These are phyloP conservation scores for Leucopsar rothschildi DNA, from an alignment of 2,113 vertebrate species.

Conservation along the genomic window DNA sequence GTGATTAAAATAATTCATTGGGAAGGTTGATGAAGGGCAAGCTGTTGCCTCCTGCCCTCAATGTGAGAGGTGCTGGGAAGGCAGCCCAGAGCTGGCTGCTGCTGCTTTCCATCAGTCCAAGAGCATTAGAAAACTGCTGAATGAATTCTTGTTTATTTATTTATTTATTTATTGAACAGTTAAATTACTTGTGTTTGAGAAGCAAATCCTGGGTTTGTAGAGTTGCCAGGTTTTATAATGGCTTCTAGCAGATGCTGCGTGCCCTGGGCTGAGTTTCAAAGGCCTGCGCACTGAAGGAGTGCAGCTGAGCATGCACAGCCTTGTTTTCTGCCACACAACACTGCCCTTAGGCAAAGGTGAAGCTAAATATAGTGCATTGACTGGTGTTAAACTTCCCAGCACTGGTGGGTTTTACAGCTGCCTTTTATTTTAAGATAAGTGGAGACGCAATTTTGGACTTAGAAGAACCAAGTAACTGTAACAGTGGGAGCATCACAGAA, in stretches of 20 bases:
- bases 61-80: not conserved
- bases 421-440: not conserved
- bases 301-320: not conserved
- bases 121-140: not conserved
- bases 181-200: not conserved
- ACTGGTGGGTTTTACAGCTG: not conserved
- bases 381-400: not conserved
- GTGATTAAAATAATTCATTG: not conserved
- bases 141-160: not conserved
- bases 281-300: not conserved
- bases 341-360: not conserved
- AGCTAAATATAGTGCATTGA: not conserved
- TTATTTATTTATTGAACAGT: constrained; percentile 8
- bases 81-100: not conserved
- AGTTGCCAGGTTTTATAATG: not conserved
- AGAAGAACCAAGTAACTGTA: not conserved
- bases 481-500: not conserved
- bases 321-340: not conserved
- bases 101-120: not conserved
- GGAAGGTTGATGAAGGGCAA: not conserved
- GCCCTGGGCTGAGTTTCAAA: constrained; percentile 17
- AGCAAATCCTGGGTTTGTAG: not conserved
- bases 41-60: not conserved
- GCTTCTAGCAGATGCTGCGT: not conserved
- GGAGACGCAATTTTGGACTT: not conserved